These are phyloP conservation scores for Rhyacichthys aspro DNA, from an alignment of 2,797 vertebrate species.

Conservation along the genomic window DNA sequence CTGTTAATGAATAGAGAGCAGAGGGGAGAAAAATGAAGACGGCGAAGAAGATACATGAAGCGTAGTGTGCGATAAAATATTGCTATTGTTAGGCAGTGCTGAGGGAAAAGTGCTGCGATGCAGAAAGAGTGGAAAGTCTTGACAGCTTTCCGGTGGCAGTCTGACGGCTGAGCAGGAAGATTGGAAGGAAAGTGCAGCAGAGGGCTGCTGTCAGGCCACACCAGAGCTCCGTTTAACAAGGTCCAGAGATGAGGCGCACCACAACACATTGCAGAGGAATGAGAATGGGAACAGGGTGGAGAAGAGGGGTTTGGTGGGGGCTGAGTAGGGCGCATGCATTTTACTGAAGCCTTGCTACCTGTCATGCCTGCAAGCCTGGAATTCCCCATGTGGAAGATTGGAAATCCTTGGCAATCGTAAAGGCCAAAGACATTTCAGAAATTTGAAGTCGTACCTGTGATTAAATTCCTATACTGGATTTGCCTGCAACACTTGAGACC, in stretches of 20 bases:
- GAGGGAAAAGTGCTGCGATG: constrained; percentile 77
- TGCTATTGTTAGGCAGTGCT: constrained; percentile 77
- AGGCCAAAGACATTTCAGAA: constrained; percentile 43
- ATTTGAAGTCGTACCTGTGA: constrained; percentile 47
- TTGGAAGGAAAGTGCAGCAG: constrained; percentile 80
- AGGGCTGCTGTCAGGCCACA: constrained; percentile 82
- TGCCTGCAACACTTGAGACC: constrained; percentile 49
- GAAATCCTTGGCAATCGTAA: constrained; percentile 52
- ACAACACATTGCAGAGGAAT: constrained; percentile 65
- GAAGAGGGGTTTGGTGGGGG: constrained; percentile 23
- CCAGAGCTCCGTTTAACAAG: constrained; percentile 83
- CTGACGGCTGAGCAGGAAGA: constrained; percentile 75
- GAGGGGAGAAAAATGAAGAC: constrained; percentile 41
- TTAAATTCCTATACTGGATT: constrained; percentile 42
- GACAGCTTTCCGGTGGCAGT: constrained; percentile 82
- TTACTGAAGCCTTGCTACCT: constrained; percentile 61
- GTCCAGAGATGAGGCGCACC: constrained; percentile 76
- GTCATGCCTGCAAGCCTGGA: constrained; percentile 55
- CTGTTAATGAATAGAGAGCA: constrained; percentile 79
- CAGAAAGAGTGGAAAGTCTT: constrained; percentile 79
- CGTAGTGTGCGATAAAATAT: constrained; percentile 74
- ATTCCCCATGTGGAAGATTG: constrained; percentile 58
- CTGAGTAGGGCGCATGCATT: constrained; percentile 57
- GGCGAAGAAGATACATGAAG: constrained; percentile 69
- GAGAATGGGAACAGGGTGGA: constrained; percentile 34